Conservation (phyloP, 1,140 invertebrate genomes). For the Choristoneura fumiferana region DNA sequence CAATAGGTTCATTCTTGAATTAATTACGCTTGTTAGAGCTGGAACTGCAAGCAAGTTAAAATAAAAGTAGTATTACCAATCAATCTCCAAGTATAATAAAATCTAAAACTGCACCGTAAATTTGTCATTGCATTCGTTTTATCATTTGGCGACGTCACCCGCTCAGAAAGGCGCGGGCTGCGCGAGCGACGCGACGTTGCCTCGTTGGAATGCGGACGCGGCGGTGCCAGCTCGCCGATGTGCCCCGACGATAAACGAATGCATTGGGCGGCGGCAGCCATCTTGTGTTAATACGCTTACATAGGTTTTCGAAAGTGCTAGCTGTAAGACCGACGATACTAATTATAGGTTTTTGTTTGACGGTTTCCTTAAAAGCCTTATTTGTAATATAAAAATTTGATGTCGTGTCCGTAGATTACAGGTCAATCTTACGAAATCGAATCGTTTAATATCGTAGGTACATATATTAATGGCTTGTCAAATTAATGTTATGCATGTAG, state of each 20-base stretch:
- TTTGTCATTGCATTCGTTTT: slow-evolving; percentile 54
- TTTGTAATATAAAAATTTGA: too few relatives aligned
- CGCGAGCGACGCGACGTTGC: slow-evolving; percentile 55
- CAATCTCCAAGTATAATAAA: slow-evolving; percentile 22
- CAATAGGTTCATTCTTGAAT: too few relatives aligned
- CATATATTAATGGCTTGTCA: too few relatives aligned
- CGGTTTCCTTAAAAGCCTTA: too few relatives aligned
- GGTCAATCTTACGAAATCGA: too few relatives aligned
- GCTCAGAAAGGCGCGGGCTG: slow-evolving; percentile 50
- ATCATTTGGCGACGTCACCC: slow-evolving; percentile 55
- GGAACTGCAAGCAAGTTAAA: too few relatives aligned
- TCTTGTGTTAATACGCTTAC: slow-evolving; percentile 7
- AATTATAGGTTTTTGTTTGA: too few relatives aligned
- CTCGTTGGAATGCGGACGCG: slow-evolving; percentile 63
- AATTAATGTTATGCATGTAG: too few relatives aligned
- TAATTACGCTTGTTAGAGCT: too few relatives aligned
- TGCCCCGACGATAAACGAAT: slow-evolving; percentile 58
- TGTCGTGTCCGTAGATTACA: too few relatives aligned
- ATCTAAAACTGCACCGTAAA: slow-evolving; percentile 22
- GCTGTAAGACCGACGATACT: neutral
- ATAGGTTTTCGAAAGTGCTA: slow-evolving; percentile 11
- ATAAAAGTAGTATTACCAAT: too few relatives aligned
- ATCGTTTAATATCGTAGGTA: too few relatives aligned
- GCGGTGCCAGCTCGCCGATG: slow-evolving; percentile 61
- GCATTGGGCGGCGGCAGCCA: slow-evolving; percentile 58